Base-by-base conservation (phyloP, 2,113 vertebrate genomes). In the Cervus canadensis region DNA sequence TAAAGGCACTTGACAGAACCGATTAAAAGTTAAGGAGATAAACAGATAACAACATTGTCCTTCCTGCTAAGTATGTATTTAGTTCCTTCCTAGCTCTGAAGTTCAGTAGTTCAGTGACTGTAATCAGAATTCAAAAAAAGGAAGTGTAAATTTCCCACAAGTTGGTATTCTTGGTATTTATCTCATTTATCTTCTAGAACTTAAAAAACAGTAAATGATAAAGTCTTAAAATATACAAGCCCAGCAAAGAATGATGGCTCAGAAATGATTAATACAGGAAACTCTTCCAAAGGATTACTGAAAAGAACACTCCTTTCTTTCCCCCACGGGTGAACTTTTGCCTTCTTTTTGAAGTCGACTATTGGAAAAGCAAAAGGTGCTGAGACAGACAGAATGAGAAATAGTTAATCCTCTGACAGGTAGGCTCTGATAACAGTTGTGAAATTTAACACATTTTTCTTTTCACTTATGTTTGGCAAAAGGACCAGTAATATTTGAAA, bases 111-210 rank as follows among this genome's bases (percentile, higher is more conserved):
- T 92, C 60, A 62, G 33, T 71, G 60, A 57, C 71, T 95, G 59
- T 92, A 91, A 97, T 57, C 59, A 96, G 81, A 94, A 43, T 90
- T 84, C 9, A 28, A 56, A 92, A 82, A 76, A 81, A 74, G 50
- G 85, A 96, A 84, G 28, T 96, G 43, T 95, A 91, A 93, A 94
- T 96, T 97, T 97, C 95, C 57, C 89, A 93, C 86, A 93, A 40
- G 78, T 97, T 97, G 95, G 97, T 95, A 97, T 98, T 97, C 96
- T 87, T 93, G 96, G 91, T 93, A 98, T 98, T 97, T 96, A 89
- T 94, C 52, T 87, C 86, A 89, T 96, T 97, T 97, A 97, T 96
- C 95, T 97, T 33, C 62, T 97, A 67, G 89, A 98, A 97, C 94
- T 96, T 12, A 82, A 96, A 97, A 98, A 97, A 96, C 57, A 91